Conservation (phyloP, 2,113 vertebrate species). For the Callocephalon fimbriatum region DNA sequence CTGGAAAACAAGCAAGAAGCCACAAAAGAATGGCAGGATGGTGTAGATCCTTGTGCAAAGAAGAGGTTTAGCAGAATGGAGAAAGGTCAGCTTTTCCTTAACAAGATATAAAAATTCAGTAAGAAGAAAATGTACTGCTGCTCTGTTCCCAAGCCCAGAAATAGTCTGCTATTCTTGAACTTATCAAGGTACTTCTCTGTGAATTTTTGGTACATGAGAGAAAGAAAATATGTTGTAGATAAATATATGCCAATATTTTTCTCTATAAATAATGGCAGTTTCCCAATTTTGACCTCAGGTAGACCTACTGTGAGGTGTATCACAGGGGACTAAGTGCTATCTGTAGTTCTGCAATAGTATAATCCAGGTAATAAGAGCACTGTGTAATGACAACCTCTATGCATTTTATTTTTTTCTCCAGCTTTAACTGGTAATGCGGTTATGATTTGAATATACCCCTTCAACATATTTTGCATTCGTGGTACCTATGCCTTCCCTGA, state of each 20-base stretch:
- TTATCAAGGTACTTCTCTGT: not conserved
- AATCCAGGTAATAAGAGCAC: not conserved
- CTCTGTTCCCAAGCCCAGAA: not conserved
- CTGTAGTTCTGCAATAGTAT: not conserved
- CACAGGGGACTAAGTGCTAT: not conserved
- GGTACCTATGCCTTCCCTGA: not conserved
- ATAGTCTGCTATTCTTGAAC: not conserved
- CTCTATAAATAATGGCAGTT: not conserved
- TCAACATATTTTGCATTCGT: not conserved
- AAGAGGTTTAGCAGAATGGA: too few relatives aligned
- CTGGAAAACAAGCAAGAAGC: too few relatives aligned
- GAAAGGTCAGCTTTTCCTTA: not conserved
- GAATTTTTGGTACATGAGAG: not conserved
- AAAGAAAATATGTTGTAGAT: not conserved
- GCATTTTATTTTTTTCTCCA: not conserved
- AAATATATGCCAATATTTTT: not conserved
- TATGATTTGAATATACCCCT: not conserved
- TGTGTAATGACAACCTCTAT: not conserved
- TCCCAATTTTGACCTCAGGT: not conserved
- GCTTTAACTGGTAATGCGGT: not conserved
- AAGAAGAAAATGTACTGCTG: not conserved
- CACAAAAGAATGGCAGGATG: too few relatives aligned
- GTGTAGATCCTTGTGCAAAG: too few relatives aligned
- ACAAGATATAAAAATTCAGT: not conserved
- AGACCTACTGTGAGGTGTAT: not conserved